phyloP scores from a whole-genome alignment of 1,140 invertebrate genomes.

The Drosophila aff. region DNA sequence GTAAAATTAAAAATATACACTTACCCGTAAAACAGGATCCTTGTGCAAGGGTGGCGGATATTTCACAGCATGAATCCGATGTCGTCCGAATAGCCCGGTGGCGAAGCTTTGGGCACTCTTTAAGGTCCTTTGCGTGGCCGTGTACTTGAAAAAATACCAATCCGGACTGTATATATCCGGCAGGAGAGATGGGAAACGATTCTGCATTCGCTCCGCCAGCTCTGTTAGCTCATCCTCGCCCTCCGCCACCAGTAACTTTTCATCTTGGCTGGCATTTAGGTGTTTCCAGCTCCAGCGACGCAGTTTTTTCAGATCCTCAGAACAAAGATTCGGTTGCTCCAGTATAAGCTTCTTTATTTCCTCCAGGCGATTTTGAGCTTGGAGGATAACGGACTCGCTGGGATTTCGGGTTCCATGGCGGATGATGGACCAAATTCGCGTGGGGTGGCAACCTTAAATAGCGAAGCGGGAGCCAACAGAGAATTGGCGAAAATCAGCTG shows the following conservation, averaged over 20 bases:
- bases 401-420: conserved; percentile 90
- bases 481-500: conserved; percentile 49
- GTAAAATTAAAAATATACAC: neutral
- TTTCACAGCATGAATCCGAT: conserved; percentile 86
- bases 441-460: conserved; percentile 86
- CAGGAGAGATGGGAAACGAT: conserved; percentile 88
- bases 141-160: conserved; percentile 90
- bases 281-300: conserved; percentile 86
- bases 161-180: conserved; percentile 86
- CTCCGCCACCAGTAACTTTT: conserved; percentile 87
- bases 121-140: conserved; percentile 90
- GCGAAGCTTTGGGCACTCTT: conserved; percentile 91
- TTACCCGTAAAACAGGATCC: conserved; percentile 91
- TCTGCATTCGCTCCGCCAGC: conserved; percentile 88
- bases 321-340: conserved; percentile 58
- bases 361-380: conserved; percentile 86
- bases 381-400: conserved; percentile 86
- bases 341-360: conserved; percentile 86
- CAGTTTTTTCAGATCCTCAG: conserved; percentile 85
- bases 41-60: conserved; percentile 88
- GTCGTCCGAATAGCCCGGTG: conserved; percentile 89
- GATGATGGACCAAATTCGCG: conserved; percentile 88
- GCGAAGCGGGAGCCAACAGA: conserved; percentile 18
- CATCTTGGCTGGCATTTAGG: conserved; percentile 84
- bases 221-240: conserved; percentile 89